These are phyloP conservation scores for Pyrrhosoma nymphula DNA, from an alignment of 2,888 invertebrate genomes.

Conservation along the genomic window DNA sequence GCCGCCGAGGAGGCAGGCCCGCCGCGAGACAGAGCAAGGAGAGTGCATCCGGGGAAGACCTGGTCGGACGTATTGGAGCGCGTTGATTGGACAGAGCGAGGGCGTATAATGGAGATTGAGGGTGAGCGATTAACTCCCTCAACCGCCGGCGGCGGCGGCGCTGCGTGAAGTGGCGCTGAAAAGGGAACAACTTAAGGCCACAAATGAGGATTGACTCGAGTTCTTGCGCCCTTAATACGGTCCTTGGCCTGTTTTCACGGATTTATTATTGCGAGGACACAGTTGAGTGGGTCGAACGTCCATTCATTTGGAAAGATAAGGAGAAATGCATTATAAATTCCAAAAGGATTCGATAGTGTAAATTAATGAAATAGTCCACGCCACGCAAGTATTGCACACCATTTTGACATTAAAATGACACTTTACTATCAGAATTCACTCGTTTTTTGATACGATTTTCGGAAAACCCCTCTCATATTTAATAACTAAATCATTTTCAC, in stretches of 20 bases:
- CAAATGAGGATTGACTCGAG: slow-evolving; percentile 1
- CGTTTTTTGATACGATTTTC: too few relatives aligned
- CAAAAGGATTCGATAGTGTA: too few relatives aligned
- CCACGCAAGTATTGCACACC: too few relatives aligned
- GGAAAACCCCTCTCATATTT: too few relatives aligned
- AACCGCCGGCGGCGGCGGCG: not conserved
- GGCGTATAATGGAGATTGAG: not conserved
- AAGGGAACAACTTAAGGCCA: not conserved
- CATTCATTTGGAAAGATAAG: too few relatives aligned
- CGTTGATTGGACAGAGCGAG: not conserved
- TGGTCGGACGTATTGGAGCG: not conserved
- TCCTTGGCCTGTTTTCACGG: not conserved
- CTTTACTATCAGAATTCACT: too few relatives aligned
- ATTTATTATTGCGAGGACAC: not conserved
- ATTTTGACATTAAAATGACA: too few relatives aligned
- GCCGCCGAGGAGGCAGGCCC: not conserved
- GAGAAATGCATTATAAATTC: too few relatives aligned
- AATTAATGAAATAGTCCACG: too few relatives aligned
- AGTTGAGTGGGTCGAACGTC: not conserved
- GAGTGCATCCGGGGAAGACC: not conserved
- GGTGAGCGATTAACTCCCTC: not conserved
- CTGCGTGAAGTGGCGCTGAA: not conserved
- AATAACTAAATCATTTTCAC: too few relatives aligned
- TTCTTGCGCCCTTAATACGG: not conserved
- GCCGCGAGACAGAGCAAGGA: not conserved